These are phyloP conservation scores for Lagorchestes hirsutus DNA, from an alignment of 2,797 vertebrate species.

Conservation along the genomic window DNA sequence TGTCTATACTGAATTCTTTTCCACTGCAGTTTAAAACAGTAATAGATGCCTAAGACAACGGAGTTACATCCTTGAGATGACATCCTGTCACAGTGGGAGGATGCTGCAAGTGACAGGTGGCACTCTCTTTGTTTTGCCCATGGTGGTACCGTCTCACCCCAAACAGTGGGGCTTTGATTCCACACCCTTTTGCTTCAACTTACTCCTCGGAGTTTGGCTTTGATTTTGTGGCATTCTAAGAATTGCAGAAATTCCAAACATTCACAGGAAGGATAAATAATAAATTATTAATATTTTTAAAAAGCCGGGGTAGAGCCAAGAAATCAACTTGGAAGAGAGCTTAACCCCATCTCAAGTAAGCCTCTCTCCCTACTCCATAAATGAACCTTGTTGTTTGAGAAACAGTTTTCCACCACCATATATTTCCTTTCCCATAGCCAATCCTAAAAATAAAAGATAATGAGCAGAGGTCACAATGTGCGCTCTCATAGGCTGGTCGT, in stretches of 20 bases:
- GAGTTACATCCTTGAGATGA: neutral
- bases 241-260: slow-evolving; percentile 82
- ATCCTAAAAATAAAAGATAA: slow-evolving; percentile 79
- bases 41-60: neutral
- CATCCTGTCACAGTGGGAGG: slow-evolving; percentile 69
- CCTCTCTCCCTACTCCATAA: slow-evolving; percentile 65
- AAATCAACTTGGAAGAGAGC: slow-evolving; percentile 64
- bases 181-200: slow-evolving; percentile 71
- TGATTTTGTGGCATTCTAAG: slow-evolving; percentile 73
- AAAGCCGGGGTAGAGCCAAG: slow-evolving; percentile 63
- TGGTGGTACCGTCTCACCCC: slow-evolving; percentile 63
- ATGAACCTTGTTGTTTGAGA: slow-evolving; percentile 69
- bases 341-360: neutral
- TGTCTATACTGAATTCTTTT: neutral
- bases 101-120: slow-evolving; percentile 78
- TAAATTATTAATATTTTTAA: slow-evolving; percentile 75
- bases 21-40: neutral
- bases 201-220: slow-evolving; percentile 64
- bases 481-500: slow-evolving; percentile 67
- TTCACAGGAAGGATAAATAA: slow-evolving; percentile 70
- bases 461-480: slow-evolving; percentile 72
- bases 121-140: slow-evolving; percentile 77
- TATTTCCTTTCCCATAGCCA: slow-evolving; percentile 58
- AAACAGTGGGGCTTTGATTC: slow-evolving; percentile 78
- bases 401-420: slow-evolving; percentile 58